Conservation (phyloP, 2,888 invertebrate genomes). For the Unio delphinus region DNA sequence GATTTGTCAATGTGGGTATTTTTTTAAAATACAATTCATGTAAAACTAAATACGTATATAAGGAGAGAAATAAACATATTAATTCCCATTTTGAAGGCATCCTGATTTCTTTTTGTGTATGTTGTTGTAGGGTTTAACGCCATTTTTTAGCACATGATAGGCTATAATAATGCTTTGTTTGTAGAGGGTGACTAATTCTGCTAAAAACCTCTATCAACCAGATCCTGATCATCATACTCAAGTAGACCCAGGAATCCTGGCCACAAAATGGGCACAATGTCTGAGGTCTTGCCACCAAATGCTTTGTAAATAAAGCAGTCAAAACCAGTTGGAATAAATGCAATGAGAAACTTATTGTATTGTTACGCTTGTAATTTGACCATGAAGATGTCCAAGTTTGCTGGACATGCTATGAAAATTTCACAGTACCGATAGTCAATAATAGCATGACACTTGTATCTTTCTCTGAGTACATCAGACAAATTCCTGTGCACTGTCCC, state of each 20-base stretch:
- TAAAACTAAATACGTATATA: no score
- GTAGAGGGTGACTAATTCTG: no score
- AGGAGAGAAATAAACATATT: no score
- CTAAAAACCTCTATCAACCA: conserved; percentile 7
- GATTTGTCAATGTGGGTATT: no score
- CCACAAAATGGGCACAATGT: conserved; percentile 18
- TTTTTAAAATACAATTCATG: no score
- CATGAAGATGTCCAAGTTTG: conserved; percentile 19
- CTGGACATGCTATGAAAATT: conserved; percentile 20
- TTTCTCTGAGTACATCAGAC: conserved; percentile 16
- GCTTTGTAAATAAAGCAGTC: conserved; percentile 15
- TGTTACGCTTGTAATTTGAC: conserved; percentile 27
- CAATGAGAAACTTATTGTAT: conserved; percentile 20
- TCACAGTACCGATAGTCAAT: conserved; percentile 31
- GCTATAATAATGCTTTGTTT: no score
- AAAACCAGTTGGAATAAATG: conserved; percentile 20
- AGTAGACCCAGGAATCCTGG: conserved; percentile 14
- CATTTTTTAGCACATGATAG: no score
- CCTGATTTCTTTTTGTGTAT: no score
- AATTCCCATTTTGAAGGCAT: no score
- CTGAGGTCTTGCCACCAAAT: conserved; percentile 19
- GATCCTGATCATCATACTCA: conserved; percentile 13
- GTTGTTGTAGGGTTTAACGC: no score
- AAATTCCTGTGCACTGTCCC: conserved; percentile 9
- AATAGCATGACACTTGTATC: conserved; percentile 13